A percentile compares a stretch with the other conserved stretches of the same genome.
Conservation (phyloP, 2,797 vertebrate species). For the Neoniphon sammara region DNA sequence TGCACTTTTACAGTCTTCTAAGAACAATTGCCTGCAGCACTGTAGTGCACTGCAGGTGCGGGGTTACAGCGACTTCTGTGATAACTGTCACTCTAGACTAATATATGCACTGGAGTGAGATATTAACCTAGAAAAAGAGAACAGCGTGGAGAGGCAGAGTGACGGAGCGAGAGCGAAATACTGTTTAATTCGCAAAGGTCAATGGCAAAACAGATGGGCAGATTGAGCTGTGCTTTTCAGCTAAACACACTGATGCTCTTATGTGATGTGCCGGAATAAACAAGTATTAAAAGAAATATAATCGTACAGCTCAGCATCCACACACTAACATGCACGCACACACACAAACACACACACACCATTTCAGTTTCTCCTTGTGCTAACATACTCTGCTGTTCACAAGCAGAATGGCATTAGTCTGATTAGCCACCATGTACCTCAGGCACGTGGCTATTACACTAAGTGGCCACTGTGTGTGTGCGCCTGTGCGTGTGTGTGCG, state of each 20-base stretch:
- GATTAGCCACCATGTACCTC: constrained; percentile 54
- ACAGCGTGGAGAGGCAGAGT: background rate
- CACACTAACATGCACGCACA: background rate
- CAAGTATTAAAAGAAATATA: background rate
- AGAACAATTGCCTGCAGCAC: too few species aligned
- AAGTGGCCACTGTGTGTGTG: too few species aligned
- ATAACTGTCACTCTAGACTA: background rate
- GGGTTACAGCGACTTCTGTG: background rate
- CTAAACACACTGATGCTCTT: background rate
- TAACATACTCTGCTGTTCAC: constrained; percentile 31
- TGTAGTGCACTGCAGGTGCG: too few species aligned
- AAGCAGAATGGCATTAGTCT: constrained; percentile 55
- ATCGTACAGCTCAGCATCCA: background rate
- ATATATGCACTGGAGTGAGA: background rate
- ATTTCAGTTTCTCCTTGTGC: constrained; percentile 15
- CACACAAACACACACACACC: constrained; percentile 11
- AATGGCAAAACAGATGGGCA: background rate
- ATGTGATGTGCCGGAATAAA: background rate
- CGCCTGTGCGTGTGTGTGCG: constrained; percentile 9
- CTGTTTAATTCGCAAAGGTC: background rate
- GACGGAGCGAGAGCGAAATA: background rate
- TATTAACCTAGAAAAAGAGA: background rate
- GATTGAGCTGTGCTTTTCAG: background rate
- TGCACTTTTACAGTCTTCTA: too few species aligned
- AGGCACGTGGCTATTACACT: constrained; percentile 60